Base-by-base conservation (phyloP, 2,797 vertebrate species). In the Odontamblyopus lacepedii region DNA sequence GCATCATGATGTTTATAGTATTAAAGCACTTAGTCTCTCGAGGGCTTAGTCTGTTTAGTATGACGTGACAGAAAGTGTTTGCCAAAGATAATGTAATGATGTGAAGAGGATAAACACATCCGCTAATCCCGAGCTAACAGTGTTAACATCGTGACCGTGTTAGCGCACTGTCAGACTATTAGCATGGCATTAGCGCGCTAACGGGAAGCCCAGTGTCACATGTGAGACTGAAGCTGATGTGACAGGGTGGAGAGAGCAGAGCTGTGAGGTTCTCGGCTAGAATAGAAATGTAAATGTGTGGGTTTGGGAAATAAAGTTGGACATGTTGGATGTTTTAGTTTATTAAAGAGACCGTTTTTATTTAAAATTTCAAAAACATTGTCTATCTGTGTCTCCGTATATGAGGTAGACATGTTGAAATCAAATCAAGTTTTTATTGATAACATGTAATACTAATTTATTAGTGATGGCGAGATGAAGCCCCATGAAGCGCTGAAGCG, bases 1-100 rank as follows among this genome's bases (percentile, higher is more conserved):
- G 2, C 4, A 38, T 35, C 30, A n/a, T 13, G 15, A 32, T 18
- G n/a, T 63, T 32, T 35, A 35, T 32, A 8, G 12, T 63, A 38
- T 18, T 32, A 32, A 62, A 35, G 29, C 60, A 16, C 29, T 62
- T 53, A 1, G 9, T 26, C 27, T 13, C 18, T 38, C 8, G 4
- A 27, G 63, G 23, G 63, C 63, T 23, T 44, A 66, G 41, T 27
- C 5, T 65, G 13, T 27, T 48, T 15, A 48, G 41, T 29, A 7
- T 29, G 63, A 66, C 26, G 6, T 18, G 26, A 30, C 44, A 27
- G 38, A 23, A 64, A 50, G 41, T 50, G 41, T 66, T 50, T 27
- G 15, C 63, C 23, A 50, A 16, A 27, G 23, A 50, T 50, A 66
- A 66, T 66, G 41, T 66, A 50, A 66, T 66, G 63, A 18, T 66